A percentile compares a stretch with the other conserved stretches of the same genome.
Evolutionary conservation across 2,113 vertebrate genomes (phyloP).

Genomic region (Pachycephala philippinensis): DNA sequence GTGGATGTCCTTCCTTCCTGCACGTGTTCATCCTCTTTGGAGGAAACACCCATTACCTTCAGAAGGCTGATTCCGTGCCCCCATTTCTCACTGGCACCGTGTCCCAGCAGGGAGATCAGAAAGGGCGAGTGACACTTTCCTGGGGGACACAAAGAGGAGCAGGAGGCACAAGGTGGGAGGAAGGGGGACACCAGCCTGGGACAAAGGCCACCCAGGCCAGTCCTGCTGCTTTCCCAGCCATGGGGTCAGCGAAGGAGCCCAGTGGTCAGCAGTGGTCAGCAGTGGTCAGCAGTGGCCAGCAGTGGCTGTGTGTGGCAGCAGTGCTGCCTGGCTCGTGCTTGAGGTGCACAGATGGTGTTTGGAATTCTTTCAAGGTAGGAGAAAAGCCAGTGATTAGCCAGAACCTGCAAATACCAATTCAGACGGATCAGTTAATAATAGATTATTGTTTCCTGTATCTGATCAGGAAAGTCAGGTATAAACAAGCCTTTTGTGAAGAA

Average conservation of each 20-base stretch:
- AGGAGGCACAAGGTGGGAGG: fast-evolving
- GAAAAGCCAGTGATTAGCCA: background rate
- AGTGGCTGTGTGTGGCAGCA: too few species aligned
- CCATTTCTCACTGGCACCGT: fast-evolving
- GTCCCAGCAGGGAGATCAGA: fast-evolving
- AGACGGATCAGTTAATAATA: background rate
- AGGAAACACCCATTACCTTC: background rate
- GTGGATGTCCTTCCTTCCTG: background rate
- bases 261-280: background rate
- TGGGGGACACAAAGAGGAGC: background rate
- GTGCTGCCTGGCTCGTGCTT: background rate
- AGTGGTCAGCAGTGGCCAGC: background rate
- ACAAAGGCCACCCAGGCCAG: background rate
- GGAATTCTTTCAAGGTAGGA: background rate
- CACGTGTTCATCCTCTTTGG: background rate
- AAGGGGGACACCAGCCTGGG: background rate
- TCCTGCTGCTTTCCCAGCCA: background rate
- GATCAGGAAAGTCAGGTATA: background rate
- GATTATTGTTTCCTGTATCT: background rate
- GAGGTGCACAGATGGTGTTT: background rate
- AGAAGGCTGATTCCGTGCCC: background rate
- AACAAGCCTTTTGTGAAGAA: background rate
- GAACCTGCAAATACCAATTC: background rate
- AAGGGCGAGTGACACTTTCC: background rate
- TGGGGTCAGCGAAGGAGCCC: background rate